Base-by-base conservation (phyloP, 1,140 invertebrate genomes). In the Lanistes nyassanus region DNA sequence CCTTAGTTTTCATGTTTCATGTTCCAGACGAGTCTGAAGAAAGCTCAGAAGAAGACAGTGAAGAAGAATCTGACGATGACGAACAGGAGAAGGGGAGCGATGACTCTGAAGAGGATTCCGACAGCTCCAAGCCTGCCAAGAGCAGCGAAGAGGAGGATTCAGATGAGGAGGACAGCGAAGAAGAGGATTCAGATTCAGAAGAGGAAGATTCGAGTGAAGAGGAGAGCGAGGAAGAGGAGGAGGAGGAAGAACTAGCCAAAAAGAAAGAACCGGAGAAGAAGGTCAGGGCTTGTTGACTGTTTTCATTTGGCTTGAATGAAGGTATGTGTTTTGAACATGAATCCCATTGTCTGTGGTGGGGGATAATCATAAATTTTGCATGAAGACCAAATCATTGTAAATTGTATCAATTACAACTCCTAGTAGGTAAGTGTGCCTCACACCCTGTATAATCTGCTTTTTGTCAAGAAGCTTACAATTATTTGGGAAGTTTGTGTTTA, bases 101-200 rank as follows among this genome's bases (percentile, higher is more conserved):
- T 9, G 82, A 82, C 51, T 75, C 80, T 13, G 83, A 82, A 11
- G 84, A 81, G 67, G 85, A 86, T 0, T 84, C 85, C 34, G 85
- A 90, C 29, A 83, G 82, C 36, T 82, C 81, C 29, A 83, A 85
- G 58, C 86, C 86, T 56, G 84, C 87, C 56, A 83, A 87, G 29
- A 77, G 66, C 64, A 72, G 71, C 26, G 80, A 83, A 31, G 82
- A 86, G 60, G 83, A 84, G 53, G 77, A 82, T 16, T 80, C 82
- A 64, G 82, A 82, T 31, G 78, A 75, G 39, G 83, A 83, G 4
- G 82, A 83, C n/a, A 79, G 64, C 36, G 76, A 82, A 21, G 83
- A 85, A 19, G 80, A 83, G 62, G 81, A 77, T 29, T 56, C 58
- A 53, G 75, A 75, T 56, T 79, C 75, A 37, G 74, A 79, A 34